Evolutionary conservation across 2,113 vertebrate species (phyloP), one percentile per base, ranked within the genome.

Genomic region (Geococcyx californianus): DNA sequence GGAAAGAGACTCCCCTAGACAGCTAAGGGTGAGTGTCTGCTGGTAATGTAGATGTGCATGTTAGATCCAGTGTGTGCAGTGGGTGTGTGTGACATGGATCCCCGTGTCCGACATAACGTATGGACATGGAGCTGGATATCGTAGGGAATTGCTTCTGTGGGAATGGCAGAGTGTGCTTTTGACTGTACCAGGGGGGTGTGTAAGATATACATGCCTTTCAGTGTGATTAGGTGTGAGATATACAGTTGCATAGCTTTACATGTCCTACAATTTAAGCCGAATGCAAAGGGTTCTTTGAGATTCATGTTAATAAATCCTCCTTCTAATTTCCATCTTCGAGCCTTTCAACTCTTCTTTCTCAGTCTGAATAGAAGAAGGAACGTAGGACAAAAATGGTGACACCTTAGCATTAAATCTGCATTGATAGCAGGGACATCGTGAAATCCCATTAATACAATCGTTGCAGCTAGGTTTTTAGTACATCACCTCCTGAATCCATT

Each of bases 341-440:
- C 68, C 59, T 90, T 66, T 63, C 75, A 85, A 69, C 75, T 90
- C 92, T 59, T 78, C 64, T 86, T 29, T 59, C 51, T 90, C 47
- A 52, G 55, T 70, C 72, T 63, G 64, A 86, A 44, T 23, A 84
- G 75, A 51, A 33, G 66, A 11, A 78, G 29, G 11, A 84, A 45
- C 1, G 3, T 64, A 36, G 29, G 68, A 70, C 89, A 89, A 95
- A 97, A 92, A 96, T 93, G 93, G 90, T 96, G 94, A 93, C 88
- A 93, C 90, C 76, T 93, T 64, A 72, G 73, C 10, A 20, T 8
- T 60, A 51, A 62, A 86, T 66, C 93, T 92, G 95, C 62, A 31
- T 68, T 49, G 86, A 8, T 84, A 76, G 69, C 59, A 78, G 90
- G 76, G 79, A 81, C 17, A 47, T 66, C 60, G 56, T 0, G 4